Conservation (phyloP, 2,888 invertebrate genomes). For the Tipula vernalis region DNA sequence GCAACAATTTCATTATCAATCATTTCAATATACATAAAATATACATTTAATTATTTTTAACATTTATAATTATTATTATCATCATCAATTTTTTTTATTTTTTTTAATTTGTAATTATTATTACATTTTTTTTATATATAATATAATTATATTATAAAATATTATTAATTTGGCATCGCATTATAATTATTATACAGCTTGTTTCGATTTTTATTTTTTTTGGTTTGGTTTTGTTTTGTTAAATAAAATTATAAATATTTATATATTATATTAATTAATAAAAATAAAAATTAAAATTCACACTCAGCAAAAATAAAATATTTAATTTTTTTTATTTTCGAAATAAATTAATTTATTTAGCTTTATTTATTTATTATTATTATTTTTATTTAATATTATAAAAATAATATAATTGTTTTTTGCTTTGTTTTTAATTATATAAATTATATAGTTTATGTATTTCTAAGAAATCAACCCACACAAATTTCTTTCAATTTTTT, state of each 20-base stretch:
- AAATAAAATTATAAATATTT: not conserved
- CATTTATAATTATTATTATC: not conserved
- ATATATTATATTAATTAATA: not conserved
- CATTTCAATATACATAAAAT: not conserved
- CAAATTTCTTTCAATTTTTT: not conserved
- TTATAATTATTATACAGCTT: not conserved
- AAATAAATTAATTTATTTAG: not conserved
- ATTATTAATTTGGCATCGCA: not conserved
- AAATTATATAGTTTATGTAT: not conserved
- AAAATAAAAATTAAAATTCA: not conserved
- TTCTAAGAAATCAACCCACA: slow-evolving; percentile 4
- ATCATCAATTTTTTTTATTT: not conserved
- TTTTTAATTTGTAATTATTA: not conserved
- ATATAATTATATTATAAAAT: not conserved
- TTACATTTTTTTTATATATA: too few species aligned
- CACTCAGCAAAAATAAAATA: not conserved
- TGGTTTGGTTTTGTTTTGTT: not conserved
- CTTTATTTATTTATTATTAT: not conserved
- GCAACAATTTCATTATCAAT: not conserved
- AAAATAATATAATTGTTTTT: not conserved
- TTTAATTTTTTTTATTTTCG: not conserved
- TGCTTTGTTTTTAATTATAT: not conserved
- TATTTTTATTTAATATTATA: not conserved
- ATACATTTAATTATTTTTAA: not conserved
- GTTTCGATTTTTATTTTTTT: not conserved